Evolutionary conservation across 2,888 invertebrate genomes (phyloP), one percentile per base, ranked within the genome.

Genomic region (Hedychridium roseum): DNA sequence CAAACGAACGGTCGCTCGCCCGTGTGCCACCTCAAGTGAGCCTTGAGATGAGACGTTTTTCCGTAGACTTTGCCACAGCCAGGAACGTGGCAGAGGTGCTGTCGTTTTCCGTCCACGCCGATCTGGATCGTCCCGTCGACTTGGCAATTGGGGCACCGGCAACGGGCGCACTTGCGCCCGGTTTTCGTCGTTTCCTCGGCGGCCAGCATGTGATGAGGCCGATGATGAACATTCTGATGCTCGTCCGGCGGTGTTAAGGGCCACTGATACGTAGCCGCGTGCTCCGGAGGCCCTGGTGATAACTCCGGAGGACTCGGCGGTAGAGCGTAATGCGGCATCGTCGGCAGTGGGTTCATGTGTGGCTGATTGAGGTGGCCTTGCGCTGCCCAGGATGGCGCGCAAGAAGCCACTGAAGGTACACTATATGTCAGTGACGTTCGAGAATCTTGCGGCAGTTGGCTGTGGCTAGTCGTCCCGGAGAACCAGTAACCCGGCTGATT

Each of bases 1-100:
- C 96, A 96, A 1, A 89, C 86, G 73, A 93, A 96, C 0, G 96
- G 96, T 5, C 94, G 82, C 73, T 96, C 96, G 0, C 94, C 94
- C 0, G 92, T 92, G 73, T 97, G 97, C 94, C 94, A 94, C 38
- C 96, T 68, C 2, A 94, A 82, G 76, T 94, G 94, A 0, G 94
- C 94, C 79, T 94, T 94, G 52, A 97, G 79, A 74, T 97, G 97
- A 0, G 95, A 95, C 0, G 95, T 94, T 79, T 96, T 96, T 9
- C 92, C 93, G 79, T 97, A 97, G 11, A 93, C 88, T 69, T 91
- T 89, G 49, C 86, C 88, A 74, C 96, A 97, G 31, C 92, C 93
- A 1, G 91, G 89, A 27, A 92, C 88, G 78, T 94, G 92, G 71
- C 94, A 94, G 32, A 90, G 86, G 77, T 94, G 94, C 79, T 84